These are phyloP conservation scores for Physeter macrocephalus DNA, from an alignment of 2,113 vertebrate species.

Conservation along the genomic window DNA sequence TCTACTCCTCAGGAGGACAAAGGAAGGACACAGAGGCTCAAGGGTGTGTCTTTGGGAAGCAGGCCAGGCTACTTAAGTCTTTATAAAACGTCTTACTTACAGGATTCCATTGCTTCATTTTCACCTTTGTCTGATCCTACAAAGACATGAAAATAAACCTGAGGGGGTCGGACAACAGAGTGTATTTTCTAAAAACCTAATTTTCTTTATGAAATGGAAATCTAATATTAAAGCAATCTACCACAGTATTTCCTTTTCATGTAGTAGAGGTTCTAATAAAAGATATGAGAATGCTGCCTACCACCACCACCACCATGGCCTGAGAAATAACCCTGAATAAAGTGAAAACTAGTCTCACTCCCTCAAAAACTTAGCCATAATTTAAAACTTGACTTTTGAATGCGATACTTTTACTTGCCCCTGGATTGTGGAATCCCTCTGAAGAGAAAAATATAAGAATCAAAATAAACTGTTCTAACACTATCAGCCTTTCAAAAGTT, in stretches of 20 bases:
- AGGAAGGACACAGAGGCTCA: neutral
- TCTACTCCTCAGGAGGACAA: neutral
- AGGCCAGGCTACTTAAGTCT: neutral
- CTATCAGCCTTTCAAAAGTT: neutral
- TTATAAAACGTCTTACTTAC: slow-evolving; percentile 84
- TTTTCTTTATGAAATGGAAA: slow-evolving; percentile 10
- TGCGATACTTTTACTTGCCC: neutral
- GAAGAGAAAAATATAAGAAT: neutral
- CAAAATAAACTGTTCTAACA: neutral
- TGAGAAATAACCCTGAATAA: neutral
- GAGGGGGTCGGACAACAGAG: slow-evolving; percentile 8
- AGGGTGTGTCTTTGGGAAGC: neutral
- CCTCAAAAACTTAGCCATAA: neutral
- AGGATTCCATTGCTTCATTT: slow-evolving; percentile 91
- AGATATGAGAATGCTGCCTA: neutral
- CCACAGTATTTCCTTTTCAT: neutral
- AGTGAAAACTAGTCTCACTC: neutral
- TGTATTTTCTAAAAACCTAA: neutral
- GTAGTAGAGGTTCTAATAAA: neutral
- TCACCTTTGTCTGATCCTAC: slow-evolving; percentile 96
- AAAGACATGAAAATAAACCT: slow-evolving; percentile 56
- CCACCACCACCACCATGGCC: neutral
- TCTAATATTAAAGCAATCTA: neutral
- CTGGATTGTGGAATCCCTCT: neutral
- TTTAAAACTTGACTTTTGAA: neutral